Base-by-base conservation (phyloP, 2,113 vertebrate species). In the Pedionomus torquatus region DNA sequence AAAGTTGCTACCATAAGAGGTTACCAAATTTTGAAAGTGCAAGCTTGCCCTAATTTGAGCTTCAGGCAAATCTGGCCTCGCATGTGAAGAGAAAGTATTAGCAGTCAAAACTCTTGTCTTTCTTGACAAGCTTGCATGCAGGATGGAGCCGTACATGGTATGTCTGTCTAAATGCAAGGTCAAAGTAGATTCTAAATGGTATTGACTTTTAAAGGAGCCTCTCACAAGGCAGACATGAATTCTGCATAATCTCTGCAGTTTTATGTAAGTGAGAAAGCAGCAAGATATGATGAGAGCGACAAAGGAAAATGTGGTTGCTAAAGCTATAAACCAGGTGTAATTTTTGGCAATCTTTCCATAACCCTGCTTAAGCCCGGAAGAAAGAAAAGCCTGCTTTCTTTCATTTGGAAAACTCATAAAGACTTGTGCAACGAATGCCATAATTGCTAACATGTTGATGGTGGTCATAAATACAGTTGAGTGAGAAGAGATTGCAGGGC, bases 131-230 rank as follows among this genome's bases (percentile, higher is more conserved):
- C 81, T 89, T 89, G 66, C 85, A 89, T 85, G 78, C 88, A 52
- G 77, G 89, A 95, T 91, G 46, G 54, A 93, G 49, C 69, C 4
- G 8, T 48, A 63, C 43, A 30, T 55, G 58, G 48, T 93, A 60
- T 17, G 57, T 90, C 93, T 93, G 33, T 88, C 86, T 75, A 93
- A 95, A 65, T 77, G 76, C 69, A 95, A 94, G 89, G 89, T 95
- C 91, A 90, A 84, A 95, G 66, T 66, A 90, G 41, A 89, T 95
- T 94, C 83, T 61, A 77, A 93, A 84, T 61, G 23, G 24, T 84
- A 52, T 58, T 95, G 92, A 88, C 84, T 96, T 87, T 79, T 85
- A 64, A 83, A 90, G 87, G 94, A 94, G 76, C 48, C 78, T 75
- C 83, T 93, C 88, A 83, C 64, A 86, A 94, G 57, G 65, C 80